Evolutionary conservation across 1,140 invertebrate species (phyloP).

Genomic region (Pristionchus pacificus): DNA sequence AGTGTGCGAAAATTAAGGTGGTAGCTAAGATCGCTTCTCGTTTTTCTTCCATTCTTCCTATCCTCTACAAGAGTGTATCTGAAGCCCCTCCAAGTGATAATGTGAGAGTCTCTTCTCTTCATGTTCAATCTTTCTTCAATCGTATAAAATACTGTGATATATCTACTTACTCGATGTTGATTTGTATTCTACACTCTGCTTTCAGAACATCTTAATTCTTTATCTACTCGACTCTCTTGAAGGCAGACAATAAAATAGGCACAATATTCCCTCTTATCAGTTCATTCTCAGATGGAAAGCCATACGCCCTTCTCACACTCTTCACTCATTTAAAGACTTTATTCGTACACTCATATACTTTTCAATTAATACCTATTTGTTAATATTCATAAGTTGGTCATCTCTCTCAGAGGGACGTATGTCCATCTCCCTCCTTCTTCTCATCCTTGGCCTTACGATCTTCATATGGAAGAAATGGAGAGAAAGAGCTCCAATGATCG

Average conservation of each 20-base stretch:
- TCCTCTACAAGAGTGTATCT: neutral
- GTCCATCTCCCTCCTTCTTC: neutral
- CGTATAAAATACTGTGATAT: neutral
- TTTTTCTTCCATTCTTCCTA: neutral
- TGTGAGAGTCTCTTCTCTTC: neutral
- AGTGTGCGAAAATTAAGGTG: too few relatives aligned
- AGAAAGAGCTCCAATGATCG: conserved; percentile 17
- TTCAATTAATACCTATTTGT: neutral
- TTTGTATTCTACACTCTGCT: too few relatives aligned
- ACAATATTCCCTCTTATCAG: too few relatives aligned
- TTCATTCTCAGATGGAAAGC: neutral
- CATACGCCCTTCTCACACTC: neutral
- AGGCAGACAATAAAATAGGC: too few relatives aligned
- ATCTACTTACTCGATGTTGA: neutral
- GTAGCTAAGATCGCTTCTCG: neutral
- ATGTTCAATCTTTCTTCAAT: neutral
- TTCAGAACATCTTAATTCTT: too few relatives aligned
- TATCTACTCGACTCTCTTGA: too few relatives aligned
- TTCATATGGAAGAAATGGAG: conserved; percentile 1
- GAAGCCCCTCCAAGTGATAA: neutral
- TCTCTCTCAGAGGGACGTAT: neutral
- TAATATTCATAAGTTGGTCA: neutral
- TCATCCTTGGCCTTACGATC: neutral
- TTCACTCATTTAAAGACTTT: neutral
- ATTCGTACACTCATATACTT: neutral